A percentile compares a stretch with the other conserved stretches of the same genome.
Conservation (phyloP, 1,140 invertebrate genomes). For the Lucilia sericata region DNA sequence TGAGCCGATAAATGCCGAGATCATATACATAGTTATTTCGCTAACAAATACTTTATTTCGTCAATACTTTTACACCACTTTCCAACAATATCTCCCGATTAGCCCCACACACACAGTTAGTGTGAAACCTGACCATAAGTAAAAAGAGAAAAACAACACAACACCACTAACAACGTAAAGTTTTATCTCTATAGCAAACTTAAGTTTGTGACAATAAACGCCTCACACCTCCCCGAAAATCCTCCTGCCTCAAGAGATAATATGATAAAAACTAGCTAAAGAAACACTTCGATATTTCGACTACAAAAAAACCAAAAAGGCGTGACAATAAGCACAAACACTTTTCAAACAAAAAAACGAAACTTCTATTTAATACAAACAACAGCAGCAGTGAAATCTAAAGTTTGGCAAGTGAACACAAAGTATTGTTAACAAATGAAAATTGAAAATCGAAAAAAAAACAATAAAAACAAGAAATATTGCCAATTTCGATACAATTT, state of each 20-base stretch:
- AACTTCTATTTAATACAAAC: conserved; percentile 10
- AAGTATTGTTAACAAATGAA: conserved; percentile 25
- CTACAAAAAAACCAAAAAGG: conserved; percentile 22
- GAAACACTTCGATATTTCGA: neutral
- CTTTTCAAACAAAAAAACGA: neutral
- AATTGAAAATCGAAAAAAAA: neutral
- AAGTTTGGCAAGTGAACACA: conserved; percentile 36
- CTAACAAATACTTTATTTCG: too few relatives aligned
- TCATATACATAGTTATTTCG: too few relatives aligned
- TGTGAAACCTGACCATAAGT: too few relatives aligned
- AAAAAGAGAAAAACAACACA: too few relatives aligned
- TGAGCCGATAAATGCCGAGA: too few relatives aligned
- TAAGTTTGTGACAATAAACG: conserved; percentile 36
- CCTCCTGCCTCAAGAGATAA: neutral
- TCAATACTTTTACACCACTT: too few relatives aligned
- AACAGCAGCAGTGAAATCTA: conserved; percentile 3
- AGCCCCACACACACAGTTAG: too few relatives aligned
- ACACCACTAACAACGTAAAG: neutral
- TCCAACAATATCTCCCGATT: too few relatives aligned
- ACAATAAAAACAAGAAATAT: neutral
- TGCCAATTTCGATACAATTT: conserved; percentile 35
- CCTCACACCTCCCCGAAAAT: neutral
- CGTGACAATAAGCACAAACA: conserved; percentile 36
- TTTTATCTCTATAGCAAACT: neutral
- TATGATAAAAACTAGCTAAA: neutral